Evolutionary conservation across 2,888 invertebrate genomes (phyloP), one percentile per base, ranked within the genome.

Genomic region (Apotomis turbidana): DNA sequence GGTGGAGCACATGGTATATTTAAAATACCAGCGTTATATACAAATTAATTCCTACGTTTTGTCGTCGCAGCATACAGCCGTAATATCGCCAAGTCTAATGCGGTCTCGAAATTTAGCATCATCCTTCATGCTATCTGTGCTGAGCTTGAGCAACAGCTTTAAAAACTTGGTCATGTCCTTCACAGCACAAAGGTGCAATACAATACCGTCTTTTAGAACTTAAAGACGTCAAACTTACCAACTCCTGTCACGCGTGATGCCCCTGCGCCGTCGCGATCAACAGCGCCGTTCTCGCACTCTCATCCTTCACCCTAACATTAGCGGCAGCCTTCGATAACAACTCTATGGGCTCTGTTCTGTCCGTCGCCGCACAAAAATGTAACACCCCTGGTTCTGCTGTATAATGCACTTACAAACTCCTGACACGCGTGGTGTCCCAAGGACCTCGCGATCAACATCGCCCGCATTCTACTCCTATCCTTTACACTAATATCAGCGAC

Each of bases 271-370:
- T 96, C 68, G 99, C 98, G 77, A 99, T 96, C 83, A 98, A 97
- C 83, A 98, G 90, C 1, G 98, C 95, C 12, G 98, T 98, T 87
- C 97, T 96, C 68, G 97, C 97, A 75, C 96, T 96, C 55, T 95
- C 95, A 87, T 99, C 99, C 80, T 97, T 96, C 27, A 98, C 88
- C 59, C 95, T 96, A 1, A 96, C 96, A 84, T 98, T 97, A 0
- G 98, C 97, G 3, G 98, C 98, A 9, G 97, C 97, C 75, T 98
- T 95, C 63, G 99, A 92, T 73, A 99, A 88, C 66, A 99, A 91
- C 85, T 99, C 99, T 96, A 99, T 97, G 75, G 98, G 98, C 88
- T 99, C 99, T 0, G 97, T 95, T 79, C 97, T 95, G 87, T 98
- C 98, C 76, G 97, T 97, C 75, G 97, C 94, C 6, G 98, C 97